Base-by-base conservation (phyloP, 64 coral and sea anemone species). In the Trachythela sp. region DNA sequence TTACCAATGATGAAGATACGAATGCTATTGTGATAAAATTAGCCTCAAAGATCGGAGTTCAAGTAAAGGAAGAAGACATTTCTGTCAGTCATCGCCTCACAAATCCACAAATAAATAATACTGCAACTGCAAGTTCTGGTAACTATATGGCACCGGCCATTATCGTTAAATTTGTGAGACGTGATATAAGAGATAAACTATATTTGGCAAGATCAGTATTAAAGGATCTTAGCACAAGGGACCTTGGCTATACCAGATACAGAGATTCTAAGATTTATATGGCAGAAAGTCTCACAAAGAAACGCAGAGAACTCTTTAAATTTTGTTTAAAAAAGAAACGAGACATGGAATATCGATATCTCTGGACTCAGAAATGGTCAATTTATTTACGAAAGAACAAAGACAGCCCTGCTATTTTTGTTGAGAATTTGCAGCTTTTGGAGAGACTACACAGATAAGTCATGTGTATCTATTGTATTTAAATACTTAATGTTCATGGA, bases 231-330 rank as follows among this genome's bases (percentile, higher is more conserved):
- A 92, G 50, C 32, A 84, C 50, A 5, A 83, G 27, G 5, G 77
- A 88, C 54, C 31, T 92, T 43, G 77, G 85, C 17, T 77, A 88
- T 39, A 86, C 86, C 10, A 41, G 91, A 83, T 60, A 84, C 27
- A 77, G 77, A 13, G 50, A 84, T 14, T 35, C 33, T 17, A 92
- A 92, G 1, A 88, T 92, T 39, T 92, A 84, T 67, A 88, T 92
- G 43, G 86, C 84, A 85, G 77, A 88, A 88, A 88, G 36, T 17
- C 36, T 85, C 24, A 85, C 40, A 9, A 38, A 36, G 59, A 43
- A 20, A n/a, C 34, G 52, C 59, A 80, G 49, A 64, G 52, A 85
- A 13, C 52, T 90, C 26, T 85, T 60, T 45, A 56, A 90, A 36
- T 17, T 54, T 7, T 84, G 48, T 40, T 9, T 50, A 34, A 36